Base-by-base conservation (phyloP, 2,797 vertebrate species). In the Hyperoplus lanceolatus region DNA sequence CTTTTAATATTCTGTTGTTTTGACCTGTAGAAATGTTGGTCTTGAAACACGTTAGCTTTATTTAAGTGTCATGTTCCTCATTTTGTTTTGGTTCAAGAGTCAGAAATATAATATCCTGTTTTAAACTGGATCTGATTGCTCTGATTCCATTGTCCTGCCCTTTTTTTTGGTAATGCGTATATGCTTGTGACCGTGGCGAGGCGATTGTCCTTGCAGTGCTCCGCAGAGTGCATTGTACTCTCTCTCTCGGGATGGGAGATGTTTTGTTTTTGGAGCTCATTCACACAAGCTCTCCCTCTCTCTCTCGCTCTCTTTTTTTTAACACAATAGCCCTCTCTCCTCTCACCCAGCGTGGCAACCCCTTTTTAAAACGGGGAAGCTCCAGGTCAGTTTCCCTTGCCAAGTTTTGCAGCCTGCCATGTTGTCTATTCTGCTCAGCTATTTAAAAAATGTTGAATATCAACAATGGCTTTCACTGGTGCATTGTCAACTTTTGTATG, bases 371-470 rank as follows among this genome's bases (percentile, higher is more conserved):
- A 85, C 71, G 51, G 75, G 54, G 92, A 93, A 95, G 96, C 93
- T 98, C 97, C 97, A 95, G 96, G 97, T 96, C 97, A 96, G 94
- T 94, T 94, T 95, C 95, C 97, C 97, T 95, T 90, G 94, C 97
- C 97, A 96, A 97, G 96, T 98, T 98, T 99, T 98, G 95, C 94
- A 93, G 95, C 91, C 87, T 95, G 95, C 97, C 96, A 97, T 97
- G 97, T 98, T 98, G 97, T 98, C 97, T 97, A 96, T 96, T 97
- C 97, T 97, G 96, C 96, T 96, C 96, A 97, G 97, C 97, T 98
- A 97, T 99, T 99, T 97, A 96, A 97, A 97, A 99, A 98, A 98
- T 97, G 97, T 97, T 96, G 97, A 99, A 98, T 98, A 98, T 98
- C 97, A 98, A 98, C 98, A 99, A 98, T 98, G 96, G 97, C 96